Percentiles rank a stretch among this genome's conserved stretches.
Conservation (phyloP, 2,888 invertebrate species). For the Apodemia duryi region DNA sequence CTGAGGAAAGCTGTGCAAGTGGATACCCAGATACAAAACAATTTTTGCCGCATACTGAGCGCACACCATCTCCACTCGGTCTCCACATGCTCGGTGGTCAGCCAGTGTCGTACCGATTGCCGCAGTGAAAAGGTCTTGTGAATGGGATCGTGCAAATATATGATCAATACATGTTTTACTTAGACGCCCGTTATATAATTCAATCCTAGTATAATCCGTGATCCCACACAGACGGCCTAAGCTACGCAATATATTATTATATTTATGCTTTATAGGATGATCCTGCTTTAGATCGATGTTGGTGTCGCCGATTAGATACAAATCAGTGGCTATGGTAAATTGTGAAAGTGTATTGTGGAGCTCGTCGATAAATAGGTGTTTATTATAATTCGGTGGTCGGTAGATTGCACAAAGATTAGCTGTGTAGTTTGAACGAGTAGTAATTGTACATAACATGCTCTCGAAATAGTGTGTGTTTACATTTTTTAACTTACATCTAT, state of each 20-base stretch:
- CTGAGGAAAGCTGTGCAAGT: too few species aligned
- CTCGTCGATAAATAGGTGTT: constrained; percentile 9
- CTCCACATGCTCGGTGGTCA: constrained; percentile 15
- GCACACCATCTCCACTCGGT: too few species aligned
- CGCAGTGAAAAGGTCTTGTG: constrained; percentile 21
- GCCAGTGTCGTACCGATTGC: constrained; percentile 28
- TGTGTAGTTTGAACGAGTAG: constrained; percentile 4
- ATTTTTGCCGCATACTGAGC: too few species aligned
- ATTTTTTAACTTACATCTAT: neutral
- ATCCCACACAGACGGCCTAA: constrained; percentile 15
- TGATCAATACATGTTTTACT: constrained; percentile 26
- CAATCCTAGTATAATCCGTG: constrained; percentile 17
- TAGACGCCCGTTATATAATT: constrained; percentile 16
- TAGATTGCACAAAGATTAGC: constrained; percentile 16
- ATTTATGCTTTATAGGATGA: constrained; percentile 18
- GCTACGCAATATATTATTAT: constrained; percentile 7
- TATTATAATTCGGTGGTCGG: neutral
- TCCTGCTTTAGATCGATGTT: constrained; percentile 8
- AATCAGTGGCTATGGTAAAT: neutral
- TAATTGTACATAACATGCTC: neutral
- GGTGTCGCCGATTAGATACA: constrained; percentile 10
- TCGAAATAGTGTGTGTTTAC: neutral
- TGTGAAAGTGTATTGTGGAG: neutral
- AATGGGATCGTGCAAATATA: constrained; percentile 20
- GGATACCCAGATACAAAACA: too few species aligned